phyloP scores from a whole-genome alignment of 1,140 invertebrate genomes.

The Odontomachus brunneus region DNA sequence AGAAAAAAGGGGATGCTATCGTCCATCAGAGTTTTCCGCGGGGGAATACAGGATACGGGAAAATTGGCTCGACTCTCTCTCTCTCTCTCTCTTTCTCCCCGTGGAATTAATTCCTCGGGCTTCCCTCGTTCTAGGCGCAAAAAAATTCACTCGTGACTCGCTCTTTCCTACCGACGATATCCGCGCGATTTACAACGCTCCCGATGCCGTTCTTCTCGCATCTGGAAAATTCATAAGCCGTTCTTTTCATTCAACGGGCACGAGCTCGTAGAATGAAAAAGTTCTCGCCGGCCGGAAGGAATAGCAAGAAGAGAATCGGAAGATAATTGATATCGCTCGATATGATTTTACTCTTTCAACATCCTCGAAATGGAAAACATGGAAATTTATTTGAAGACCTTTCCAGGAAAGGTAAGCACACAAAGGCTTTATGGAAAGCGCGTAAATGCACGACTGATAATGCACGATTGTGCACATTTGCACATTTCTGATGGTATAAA shows the following conservation, averaged over 20 bases:
- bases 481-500: background rate
- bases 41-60: constrained; percentile 35
- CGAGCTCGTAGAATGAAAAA: background rate
- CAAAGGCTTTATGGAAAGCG: background rate
- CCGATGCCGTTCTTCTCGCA: background rate
- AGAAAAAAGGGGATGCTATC: constrained; percentile 11
- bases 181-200: constrained; percentile 48
- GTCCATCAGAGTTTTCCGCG: background rate
- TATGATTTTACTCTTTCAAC: too few relatives aligned
- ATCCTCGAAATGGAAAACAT: background rate
- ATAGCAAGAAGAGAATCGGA: background rate
- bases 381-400: background rate
- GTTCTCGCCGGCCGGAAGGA: background rate
- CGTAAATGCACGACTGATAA: constrained; percentile 15
- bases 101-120: constrained; percentile 49
- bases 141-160: constrained; percentile 8
- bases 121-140: background rate
- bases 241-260: background rate
- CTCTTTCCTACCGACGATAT: background rate
- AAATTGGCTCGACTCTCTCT: constrained; percentile 48
- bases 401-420: background rate
- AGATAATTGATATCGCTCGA: background rate
- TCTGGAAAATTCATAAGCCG: constrained; percentile 19
- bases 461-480: background rate
- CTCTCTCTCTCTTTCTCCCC: too few relatives aligned